These are phyloP conservation scores for Percina caprodes DNA, from an alignment of 2,113 vertebrate species.

Conservation along the genomic window DNA sequence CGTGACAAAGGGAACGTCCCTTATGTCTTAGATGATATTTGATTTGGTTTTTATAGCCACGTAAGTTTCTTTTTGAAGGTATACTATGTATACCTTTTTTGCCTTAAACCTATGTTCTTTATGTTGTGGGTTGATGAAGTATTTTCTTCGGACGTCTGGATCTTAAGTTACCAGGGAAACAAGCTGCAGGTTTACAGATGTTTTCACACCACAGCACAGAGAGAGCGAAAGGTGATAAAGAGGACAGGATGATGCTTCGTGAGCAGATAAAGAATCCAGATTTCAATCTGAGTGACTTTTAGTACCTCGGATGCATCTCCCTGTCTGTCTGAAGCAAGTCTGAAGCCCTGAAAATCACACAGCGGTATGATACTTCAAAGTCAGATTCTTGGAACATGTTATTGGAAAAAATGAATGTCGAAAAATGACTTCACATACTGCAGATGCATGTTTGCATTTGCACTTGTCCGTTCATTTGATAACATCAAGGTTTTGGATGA, in stretches of 20 bases:
- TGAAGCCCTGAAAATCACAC: background rate
- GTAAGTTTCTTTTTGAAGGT: too few relatives aligned
- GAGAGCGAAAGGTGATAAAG: too few relatives aligned
- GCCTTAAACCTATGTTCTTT: too few relatives aligned
- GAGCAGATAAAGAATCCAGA: background rate
- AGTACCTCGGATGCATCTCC: background rate
- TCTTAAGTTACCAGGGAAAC: background rate
- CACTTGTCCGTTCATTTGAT: constrained; percentile 12
- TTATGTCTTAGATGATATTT: too few relatives aligned
- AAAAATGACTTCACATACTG: background rate
- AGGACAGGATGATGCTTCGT: too few relatives aligned
- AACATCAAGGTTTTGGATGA: constrained; percentile 2
- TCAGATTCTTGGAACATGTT: background rate
- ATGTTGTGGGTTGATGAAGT: background rate
- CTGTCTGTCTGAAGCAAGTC: background rate
- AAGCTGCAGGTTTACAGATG: background rate
- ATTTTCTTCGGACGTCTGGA: background rate
- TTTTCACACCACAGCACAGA: too few relatives aligned
- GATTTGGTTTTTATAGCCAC: too few relatives aligned
- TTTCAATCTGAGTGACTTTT: background rate
- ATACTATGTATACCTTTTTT: too few relatives aligned
- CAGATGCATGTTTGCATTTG: constrained; percentile 9
- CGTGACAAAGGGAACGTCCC: too few relatives aligned
- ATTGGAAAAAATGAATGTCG: background rate
- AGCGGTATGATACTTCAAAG: background rate